Base-by-base conservation (phyloP, 2,113 vertebrate genomes). In the Otis tarda region DNA sequence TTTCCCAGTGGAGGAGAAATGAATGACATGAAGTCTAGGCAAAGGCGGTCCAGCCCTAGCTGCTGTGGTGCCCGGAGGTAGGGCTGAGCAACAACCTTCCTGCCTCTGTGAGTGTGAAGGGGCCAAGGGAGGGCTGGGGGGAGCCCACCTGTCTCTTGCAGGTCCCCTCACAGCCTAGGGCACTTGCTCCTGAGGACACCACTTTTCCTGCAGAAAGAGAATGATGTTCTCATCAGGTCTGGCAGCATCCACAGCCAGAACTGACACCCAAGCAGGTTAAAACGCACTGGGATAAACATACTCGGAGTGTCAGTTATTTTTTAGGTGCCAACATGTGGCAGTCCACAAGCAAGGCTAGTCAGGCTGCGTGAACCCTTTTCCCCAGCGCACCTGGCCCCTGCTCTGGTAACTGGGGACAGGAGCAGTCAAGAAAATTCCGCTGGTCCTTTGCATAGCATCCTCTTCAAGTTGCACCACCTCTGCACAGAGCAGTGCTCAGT, bases 1-100 rank as follows among this genome's bases (percentile, higher is more conserved):
- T 94, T 89, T 90, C 83, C 77, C 80, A 78, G 73, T 0, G 8
- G 43, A 83, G 52, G 25, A 87, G 64, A 94, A 94, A 94, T 69
- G 53, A 85, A 79, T 78, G 60, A 47, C 68, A n/a, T 18, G 7
- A 73, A 79, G 67, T 64, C 21, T n/a, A 39, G 59, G 75, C 81
- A 9, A 77, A 47, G 65, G 52, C 1, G 1, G 41, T 50, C 15
- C 83, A 87, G n/a, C 9, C 17, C 50, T 73, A 55, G 73, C 31
- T 10, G 1, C 50, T 14, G 3, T 4, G 6, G 63, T 69, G 68
- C 64, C n/a, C 2, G 5, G 64, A 89, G 68, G 74, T 1, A 1
- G 5, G 37, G 37, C 35, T 74, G 67, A 87, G 60, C 8, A 94
- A n/a, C 64, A 71, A 4, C 28, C 35, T 39, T 63, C 24, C 27